A percentile compares a stretch with the other conserved stretches of the same genome.
These are phyloP conservation scores for Linurgus olivaceus DNA, from an alignment of 2,797 vertebrate genomes.

Conservation along the genomic window DNA sequence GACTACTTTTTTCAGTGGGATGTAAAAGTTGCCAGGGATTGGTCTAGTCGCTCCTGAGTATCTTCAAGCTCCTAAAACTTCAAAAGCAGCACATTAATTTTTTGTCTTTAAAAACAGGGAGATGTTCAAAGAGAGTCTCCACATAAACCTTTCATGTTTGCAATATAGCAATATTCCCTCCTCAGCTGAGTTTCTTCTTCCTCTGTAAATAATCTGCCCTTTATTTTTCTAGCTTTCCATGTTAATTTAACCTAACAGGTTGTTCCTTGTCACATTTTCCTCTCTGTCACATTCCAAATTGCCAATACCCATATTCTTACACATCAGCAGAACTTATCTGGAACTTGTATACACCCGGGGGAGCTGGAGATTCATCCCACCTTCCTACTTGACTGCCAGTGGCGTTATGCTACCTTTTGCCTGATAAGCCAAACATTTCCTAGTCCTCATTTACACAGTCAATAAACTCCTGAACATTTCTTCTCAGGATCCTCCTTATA, in stretches of 20 bases:
- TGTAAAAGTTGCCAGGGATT: background rate
- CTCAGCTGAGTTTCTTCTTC: background rate
- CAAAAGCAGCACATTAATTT: background rate
- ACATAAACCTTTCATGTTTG: background rate
- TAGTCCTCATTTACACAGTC: background rate
- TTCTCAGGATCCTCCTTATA: background rate
- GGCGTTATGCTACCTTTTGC: background rate
- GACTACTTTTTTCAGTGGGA: background rate
- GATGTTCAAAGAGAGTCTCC: background rate
- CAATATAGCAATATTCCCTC: background rate
- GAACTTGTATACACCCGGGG: background rate
- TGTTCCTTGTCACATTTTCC: background rate
- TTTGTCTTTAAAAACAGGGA: background rate
- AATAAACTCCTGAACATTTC: background rate
- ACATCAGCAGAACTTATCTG: background rate
- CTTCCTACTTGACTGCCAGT: background rate
- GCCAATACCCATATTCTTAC: background rate
- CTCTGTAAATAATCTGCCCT: background rate
- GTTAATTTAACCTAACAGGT: background rate
- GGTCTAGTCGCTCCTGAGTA: background rate
- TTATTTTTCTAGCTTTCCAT: background rate
- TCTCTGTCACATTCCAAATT: background rate
- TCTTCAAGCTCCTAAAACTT: background rate
- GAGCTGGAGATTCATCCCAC: background rate
- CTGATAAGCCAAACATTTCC: background rate